phyloP scores from a whole-genome alignment of 1,140 invertebrate genomes.

The Pissodes strobi region DNA sequence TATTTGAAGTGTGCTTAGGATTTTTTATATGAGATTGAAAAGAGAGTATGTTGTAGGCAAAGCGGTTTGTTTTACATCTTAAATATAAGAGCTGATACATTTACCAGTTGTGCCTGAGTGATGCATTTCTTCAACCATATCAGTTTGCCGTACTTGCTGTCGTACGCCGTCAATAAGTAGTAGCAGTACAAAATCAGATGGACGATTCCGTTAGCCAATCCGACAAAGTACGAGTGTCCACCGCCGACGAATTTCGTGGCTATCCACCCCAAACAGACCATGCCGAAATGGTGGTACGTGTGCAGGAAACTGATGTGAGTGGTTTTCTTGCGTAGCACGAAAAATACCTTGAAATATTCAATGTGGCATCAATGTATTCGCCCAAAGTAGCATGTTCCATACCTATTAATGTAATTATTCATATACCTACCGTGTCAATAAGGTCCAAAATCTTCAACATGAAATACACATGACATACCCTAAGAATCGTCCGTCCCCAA shows the following conservation, averaged over 20 bases:
- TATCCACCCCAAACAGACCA: conserved; percentile 68
- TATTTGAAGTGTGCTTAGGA: too few species aligned
- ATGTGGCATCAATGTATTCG: not conserved
- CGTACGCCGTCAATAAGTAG: conserved; percentile 70
- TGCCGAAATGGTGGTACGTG: conserved; percentile 84
- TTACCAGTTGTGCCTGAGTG: conserved; percentile 71
- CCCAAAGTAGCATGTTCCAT: not conserved
- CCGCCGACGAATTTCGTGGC: conserved; percentile 69
- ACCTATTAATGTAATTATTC: not conserved
- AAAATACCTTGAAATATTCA: conserved; percentile 68
- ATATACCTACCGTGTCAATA: conserved; percentile 65
- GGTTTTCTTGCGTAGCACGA: conserved; percentile 84
- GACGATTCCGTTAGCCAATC: conserved; percentile 73
- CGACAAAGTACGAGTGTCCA: conserved; percentile 64
- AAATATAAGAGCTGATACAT: too few species aligned
- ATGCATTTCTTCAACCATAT: conserved; percentile 78
- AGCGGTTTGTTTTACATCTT: too few species aligned
- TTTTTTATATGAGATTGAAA: too few species aligned
- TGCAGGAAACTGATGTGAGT: conserved; percentile 85
- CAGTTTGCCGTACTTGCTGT: conserved; percentile 64
- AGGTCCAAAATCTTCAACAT: conserved; percentile 70
- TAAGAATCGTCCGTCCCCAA: conserved; percentile 65
- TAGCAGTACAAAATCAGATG: conserved; percentile 84
- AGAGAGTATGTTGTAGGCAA: too few species aligned
- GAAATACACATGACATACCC: conserved; percentile 66